phyloP scores from a whole-genome alignment of 2,797 vertebrate species.

The Oreonectes daqikongensis region DNA sequence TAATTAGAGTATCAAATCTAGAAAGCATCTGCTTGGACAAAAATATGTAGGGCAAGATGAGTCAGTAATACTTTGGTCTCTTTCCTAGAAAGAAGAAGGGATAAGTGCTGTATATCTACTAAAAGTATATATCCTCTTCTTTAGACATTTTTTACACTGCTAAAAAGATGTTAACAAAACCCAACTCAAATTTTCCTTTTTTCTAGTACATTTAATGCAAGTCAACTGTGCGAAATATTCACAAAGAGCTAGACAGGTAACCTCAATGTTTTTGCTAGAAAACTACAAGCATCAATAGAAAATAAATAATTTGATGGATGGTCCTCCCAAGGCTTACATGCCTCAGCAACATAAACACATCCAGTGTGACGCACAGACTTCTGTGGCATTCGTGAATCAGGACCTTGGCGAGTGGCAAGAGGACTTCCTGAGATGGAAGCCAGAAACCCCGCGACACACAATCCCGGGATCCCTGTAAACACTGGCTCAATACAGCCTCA shows the following conservation, averaged over 20 bases:
- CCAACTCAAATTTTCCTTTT: too few species aligned
- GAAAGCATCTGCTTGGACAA: neutral
- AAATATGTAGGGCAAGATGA: neutral
- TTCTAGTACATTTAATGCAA: too few species aligned
- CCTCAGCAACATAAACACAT: conserved; percentile 10
- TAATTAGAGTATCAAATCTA: neutral
- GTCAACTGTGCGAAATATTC: too few species aligned
- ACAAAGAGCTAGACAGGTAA: too few species aligned
- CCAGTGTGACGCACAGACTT: conserved; percentile 12
- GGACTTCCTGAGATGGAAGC: conserved; percentile 53
- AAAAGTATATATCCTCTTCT: neutral
- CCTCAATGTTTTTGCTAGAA: too few species aligned
- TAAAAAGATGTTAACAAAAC: too few species aligned
- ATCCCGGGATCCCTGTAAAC: conserved; percentile 57
- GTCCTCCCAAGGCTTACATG: neutral
- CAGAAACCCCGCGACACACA: conserved; percentile 48
- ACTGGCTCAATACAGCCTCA: conserved; percentile 58
- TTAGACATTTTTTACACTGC: too few species aligned
- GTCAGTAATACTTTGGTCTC: neutral
- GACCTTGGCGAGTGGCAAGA: conserved; percentile 31
- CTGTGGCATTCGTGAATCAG: conserved; percentile 46
- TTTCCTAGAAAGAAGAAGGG: neutral
- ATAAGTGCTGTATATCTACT: neutral
- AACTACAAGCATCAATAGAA: conserved; percentile 32
- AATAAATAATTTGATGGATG: neutral